A percentile compares a stretch with the other conserved stretches of the same genome.
Evolutionary conservation across 1,140 invertebrate species (phyloP).

Genomic region (Mesaphorura yosii): DNA sequence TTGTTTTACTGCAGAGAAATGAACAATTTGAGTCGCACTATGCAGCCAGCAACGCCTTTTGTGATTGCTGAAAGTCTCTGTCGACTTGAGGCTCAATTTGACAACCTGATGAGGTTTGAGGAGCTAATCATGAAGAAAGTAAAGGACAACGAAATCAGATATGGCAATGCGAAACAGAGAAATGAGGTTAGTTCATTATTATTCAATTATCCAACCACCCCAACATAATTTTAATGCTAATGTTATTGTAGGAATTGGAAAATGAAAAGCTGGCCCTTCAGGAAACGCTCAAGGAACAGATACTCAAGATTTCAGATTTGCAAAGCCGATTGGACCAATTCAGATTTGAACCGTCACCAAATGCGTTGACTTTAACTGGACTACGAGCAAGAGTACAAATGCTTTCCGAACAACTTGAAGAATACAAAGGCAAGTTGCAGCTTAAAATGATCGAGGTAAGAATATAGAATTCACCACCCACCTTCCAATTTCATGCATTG

Average conservation of each 20-base stretch:
- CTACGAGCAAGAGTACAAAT: slow-evolving; percentile 4
- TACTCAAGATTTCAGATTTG: slow-evolving; percentile 14
- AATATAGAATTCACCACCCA: background rate
- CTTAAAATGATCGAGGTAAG: slow-evolving; percentile 14
- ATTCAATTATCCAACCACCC: too few species aligned
- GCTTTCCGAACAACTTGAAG: slow-evolving; percentile 13
- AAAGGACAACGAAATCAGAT: slow-evolving; percentile 17
- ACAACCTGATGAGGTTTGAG: slow-evolving; percentile 22
- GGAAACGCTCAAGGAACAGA: slow-evolving; percentile 17
- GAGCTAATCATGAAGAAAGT: slow-evolving; percentile 26
- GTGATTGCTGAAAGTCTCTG: slow-evolving; percentile 15
- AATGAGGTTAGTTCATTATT: slow-evolving; percentile 11
- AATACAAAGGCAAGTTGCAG: slow-evolving; percentile 14
- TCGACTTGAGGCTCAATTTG: slow-evolving; percentile 18
- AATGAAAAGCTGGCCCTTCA: slow-evolving; percentile 11
- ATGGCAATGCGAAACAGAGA: background rate
- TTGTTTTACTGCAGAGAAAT: slow-evolving; percentile 8
- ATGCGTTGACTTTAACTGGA: slow-evolving; percentile 13
- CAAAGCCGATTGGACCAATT: slow-evolving; percentile 22
- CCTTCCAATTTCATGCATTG: too few species aligned
- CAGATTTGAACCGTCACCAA: slow-evolving; percentile 23
- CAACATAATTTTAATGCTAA: slow-evolving; percentile 1
- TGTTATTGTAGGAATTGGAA: slow-evolving; percentile 16
- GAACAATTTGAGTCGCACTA: background rate
- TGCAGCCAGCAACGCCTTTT: background rate